Base-by-base conservation (phyloP, 2,888 invertebrate genomes). In the Dioctria rufipes region DNA sequence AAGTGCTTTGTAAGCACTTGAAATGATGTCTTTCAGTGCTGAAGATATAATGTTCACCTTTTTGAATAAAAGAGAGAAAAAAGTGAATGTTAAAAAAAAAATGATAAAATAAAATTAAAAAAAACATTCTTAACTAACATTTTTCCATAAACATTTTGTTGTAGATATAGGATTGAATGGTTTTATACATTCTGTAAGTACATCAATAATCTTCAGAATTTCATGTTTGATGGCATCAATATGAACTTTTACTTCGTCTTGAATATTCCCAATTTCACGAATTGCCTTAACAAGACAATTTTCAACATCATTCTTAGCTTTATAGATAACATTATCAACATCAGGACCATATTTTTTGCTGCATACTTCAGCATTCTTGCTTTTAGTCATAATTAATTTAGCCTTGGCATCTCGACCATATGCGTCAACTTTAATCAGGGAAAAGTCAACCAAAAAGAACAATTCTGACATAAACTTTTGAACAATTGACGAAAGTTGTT, bases 281-380 rank as follows among this genome's bases (percentile, higher is more conserved):
- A 46, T 67, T 13, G 67, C 67, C 9, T 67, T 43, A 49, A 67
- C n/a, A 13, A 43, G n/a, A n/a, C 67, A 67, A 13, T 67, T 46
- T 67, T 67, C 67, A 67, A 46, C 25, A 4, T 43, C 67, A 3
- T 9, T 5, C 13, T 43, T 67, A 4, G 67, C 49, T 3, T n/a
- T 42, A 9, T 5, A 6, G 5, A 42, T 11, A 6, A 6, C 13
- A 6, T 25, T 49, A n/a, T 67, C 67, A 13, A 67, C n/a, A 6
- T 49, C 67, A 5, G n/a, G 13, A 11, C 49, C 43, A 37, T 67
- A 42, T 37, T 49, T n/a, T n/a, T 67, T 49, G 8, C 37, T 37
- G 49, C 67, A 67, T 4, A 9, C 42, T 46, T 43, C 0, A 46
- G 67, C 2, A n/a, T 46, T 42, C 3, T n/a, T 1, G 8, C 46